These are phyloP conservation scores for Oceanodroma tethys DNA, from an alignment of 2,113 vertebrate genomes.

Conservation along the genomic window DNA sequence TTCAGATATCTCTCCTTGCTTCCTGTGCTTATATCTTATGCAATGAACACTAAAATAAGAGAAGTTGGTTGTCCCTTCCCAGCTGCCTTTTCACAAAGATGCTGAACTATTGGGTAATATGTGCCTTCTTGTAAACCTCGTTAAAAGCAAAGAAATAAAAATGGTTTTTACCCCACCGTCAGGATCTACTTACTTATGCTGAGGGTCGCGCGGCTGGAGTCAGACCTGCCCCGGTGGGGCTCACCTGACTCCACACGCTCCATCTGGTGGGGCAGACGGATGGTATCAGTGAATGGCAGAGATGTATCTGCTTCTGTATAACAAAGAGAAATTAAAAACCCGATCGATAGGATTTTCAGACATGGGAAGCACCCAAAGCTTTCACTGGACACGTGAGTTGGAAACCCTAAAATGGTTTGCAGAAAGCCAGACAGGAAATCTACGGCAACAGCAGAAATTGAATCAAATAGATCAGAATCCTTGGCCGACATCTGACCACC, in stretches of 20 bases:
- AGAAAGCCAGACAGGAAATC: background rate
- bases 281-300: background rate
- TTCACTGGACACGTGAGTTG: background rate
- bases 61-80: slow-evolving; percentile 6
- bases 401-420: background rate
- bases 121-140: background rate
- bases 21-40: slow-evolving; percentile 54
- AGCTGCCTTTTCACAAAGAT: background rate
- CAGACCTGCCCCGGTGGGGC: background rate
- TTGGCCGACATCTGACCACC: background rate
- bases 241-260: background rate
- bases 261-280: fast-evolving
- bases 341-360: background rate
- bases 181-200: background rate
- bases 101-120: background rate
- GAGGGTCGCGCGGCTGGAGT: background rate
- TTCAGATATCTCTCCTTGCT: slow-evolving; percentile 10
- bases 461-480: background rate
- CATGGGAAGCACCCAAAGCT: background rate
- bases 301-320: background rate
- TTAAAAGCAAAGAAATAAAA: background rate
- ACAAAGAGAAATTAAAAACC: background rate
- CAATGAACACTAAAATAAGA: slow-evolving; percentile 38
- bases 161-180: fast-evolving
- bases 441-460: background rate